Evolutionary conservation across 2,888 invertebrate species (phyloP).

Genomic region (Ennomos quercinarius): DNA sequence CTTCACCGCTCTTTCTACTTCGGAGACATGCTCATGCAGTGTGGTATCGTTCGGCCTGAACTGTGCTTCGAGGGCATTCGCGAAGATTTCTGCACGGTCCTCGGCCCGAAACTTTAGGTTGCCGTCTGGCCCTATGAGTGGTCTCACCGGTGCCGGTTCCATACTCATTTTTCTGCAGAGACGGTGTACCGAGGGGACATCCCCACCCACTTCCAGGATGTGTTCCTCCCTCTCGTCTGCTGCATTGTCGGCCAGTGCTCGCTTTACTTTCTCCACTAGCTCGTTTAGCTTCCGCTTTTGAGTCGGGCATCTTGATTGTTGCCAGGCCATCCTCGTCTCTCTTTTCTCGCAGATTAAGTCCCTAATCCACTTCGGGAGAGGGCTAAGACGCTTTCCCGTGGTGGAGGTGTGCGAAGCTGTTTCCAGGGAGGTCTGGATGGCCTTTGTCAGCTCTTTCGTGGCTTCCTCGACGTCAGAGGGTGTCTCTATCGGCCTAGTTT

Average conservation of each 20-base stretch:
- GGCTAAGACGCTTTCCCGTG: neutral
- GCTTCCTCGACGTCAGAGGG: neutral
- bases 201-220: neutral
- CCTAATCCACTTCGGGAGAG: slow-evolving; percentile 8
- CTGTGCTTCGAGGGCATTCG: slow-evolving; percentile 3
- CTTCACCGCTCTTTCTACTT: no score
- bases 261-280: neutral
- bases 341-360: slow-evolving; percentile 6
- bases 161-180: slow-evolving; percentile 1
- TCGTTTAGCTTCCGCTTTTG: slow-evolving; percentile 4
- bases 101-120: neutral
- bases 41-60: slow-evolving; percentile 7
- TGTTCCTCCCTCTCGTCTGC: slow-evolving; percentile 8
- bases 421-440: neutral
- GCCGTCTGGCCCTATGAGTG: slow-evolving; percentile 3
- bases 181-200: slow-evolving; percentile 3
- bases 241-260: slow-evolving; percentile 1
- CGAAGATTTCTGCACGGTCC: slow-evolving; percentile 12
- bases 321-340: slow-evolving; percentile 9
- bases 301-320: slow-evolving; percentile 10
- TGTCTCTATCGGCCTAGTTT: neutral
- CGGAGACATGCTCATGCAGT: no score
- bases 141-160: neutral
- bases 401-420: slow-evolving; percentile 5
- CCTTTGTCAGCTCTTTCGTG: neutral